Evolutionary conservation across 2,113 vertebrate species (phyloP).

Genomic region (Gobius niger): DNA sequence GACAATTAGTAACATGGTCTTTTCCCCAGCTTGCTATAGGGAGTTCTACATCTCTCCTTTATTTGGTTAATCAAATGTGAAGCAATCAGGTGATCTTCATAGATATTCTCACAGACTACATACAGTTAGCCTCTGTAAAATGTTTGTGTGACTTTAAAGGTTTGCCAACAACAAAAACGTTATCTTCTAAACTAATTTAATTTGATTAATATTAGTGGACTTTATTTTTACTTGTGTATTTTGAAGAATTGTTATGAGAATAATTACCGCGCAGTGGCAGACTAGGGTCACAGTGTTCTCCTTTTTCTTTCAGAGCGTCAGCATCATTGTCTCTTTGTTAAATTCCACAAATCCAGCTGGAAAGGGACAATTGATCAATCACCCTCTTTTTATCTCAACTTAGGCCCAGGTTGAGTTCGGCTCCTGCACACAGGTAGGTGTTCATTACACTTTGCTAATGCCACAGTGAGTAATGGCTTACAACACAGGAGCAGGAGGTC

Average conservation of each 20-base stretch:
- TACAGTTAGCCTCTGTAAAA: no score
- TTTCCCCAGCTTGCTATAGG: no score
- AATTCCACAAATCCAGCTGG: neutral
- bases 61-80: no score
- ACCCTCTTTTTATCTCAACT: slow-evolving; percentile 55
- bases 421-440: slow-evolving; percentile 37
- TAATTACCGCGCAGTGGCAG: neutral
- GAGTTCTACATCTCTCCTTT: no score
- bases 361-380: slow-evolving; percentile 39
- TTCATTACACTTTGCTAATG: slow-evolving; percentile 57
- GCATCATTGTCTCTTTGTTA: neutral
- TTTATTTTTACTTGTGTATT: neutral
- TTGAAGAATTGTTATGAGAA: neutral
- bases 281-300: neutral
- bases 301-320: neutral
- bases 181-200: no score
- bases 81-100: no score
- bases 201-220: no score
- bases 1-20: neutral
- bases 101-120: no score
- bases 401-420: slow-evolving; percentile 40
- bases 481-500: slow-evolving; percentile 40
- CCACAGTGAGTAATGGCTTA: slow-evolving; percentile 60
- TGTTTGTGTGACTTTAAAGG: no score
- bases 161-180: no score